A percentile compares a stretch with the other conserved stretches of the same genome.
phyloP scores from a whole-genome alignment of 1,140 invertebrate genomes.

The Drusus annulatus region DNA sequence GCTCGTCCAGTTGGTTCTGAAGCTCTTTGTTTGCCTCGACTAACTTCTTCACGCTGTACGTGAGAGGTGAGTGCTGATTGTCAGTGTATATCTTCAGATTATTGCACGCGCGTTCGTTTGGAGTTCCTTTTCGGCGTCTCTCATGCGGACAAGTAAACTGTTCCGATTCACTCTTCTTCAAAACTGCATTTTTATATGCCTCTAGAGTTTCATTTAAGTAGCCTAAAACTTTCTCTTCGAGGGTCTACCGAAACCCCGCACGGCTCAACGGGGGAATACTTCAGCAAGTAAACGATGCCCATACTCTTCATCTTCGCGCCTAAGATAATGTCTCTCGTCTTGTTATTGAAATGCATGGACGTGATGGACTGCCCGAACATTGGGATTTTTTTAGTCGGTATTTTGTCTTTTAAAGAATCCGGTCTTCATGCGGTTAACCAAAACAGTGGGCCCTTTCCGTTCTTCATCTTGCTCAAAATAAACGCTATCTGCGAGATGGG shows the following conservation, averaged over 20 bases:
- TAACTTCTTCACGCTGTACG: no score
- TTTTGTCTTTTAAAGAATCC: background rate
- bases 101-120: no score
- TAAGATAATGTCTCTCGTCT: background rate
- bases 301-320: background rate
- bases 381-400: background rate
- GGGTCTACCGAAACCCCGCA: background rate
- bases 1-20: background rate
- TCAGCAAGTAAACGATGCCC: background rate
- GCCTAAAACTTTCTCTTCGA: no score
- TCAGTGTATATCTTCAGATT: no score
- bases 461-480: background rate
- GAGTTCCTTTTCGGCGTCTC: no score
- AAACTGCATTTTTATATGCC: background rate
- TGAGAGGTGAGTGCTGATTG: no score
- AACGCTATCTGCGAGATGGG: background rate
- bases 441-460: background rate
- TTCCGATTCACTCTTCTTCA: background rate
- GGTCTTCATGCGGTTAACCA: background rate
- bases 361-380: background rate
- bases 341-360: background rate
- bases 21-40: background rate
- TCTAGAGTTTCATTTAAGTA: no score
- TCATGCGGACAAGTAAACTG: no score
- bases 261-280: background rate